Percentiles rank a stretch among this genome's conserved stretches.
Conservation (phyloP, 2,113 vertebrate species). For the Gnathochromis pfefferi region DNA sequence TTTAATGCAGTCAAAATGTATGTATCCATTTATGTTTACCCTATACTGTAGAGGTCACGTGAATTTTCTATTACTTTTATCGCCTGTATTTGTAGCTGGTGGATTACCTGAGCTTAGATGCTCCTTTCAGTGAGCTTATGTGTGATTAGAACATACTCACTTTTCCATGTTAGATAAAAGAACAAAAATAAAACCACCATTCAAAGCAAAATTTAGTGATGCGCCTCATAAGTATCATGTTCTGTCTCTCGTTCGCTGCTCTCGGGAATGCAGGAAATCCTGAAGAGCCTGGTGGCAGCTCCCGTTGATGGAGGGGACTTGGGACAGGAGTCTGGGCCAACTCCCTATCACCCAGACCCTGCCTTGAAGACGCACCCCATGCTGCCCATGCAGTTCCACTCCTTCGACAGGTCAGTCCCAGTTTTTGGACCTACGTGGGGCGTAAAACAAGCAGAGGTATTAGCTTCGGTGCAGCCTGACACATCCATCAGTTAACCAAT, state of each 20-base stretch:
- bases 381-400: slow-evolving; percentile 99
- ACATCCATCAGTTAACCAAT: neutral
- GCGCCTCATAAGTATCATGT: neutral
- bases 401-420: slow-evolving; percentile 87
- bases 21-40: neutral
- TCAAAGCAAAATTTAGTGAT: neutral
- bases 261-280: slow-evolving; percentile 74
- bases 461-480: neutral
- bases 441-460: neutral
- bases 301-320: slow-evolving; percentile 87
- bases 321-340: slow-evolving; percentile 82
- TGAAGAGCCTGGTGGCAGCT: slow-evolving; percentile 95
- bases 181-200: neutral
- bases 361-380: slow-evolving; percentile 89
- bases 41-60: neutral
- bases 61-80: neutral
- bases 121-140: neutral
- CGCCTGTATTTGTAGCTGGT: neutral
- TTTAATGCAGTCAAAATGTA: neutral
- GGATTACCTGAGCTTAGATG: neutral
- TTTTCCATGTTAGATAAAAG: neutral
- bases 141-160: neutral
- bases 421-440: neutral
- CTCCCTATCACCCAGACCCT: slow-evolving; percentile 92
- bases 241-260: neutral